Percentiles rank a stretch among this genome's conserved stretches.
These are phyloP conservation scores for Drosophila mauritiana DNA, from an alignment of 1,140 invertebrate species.

Conservation along the genomic window DNA sequence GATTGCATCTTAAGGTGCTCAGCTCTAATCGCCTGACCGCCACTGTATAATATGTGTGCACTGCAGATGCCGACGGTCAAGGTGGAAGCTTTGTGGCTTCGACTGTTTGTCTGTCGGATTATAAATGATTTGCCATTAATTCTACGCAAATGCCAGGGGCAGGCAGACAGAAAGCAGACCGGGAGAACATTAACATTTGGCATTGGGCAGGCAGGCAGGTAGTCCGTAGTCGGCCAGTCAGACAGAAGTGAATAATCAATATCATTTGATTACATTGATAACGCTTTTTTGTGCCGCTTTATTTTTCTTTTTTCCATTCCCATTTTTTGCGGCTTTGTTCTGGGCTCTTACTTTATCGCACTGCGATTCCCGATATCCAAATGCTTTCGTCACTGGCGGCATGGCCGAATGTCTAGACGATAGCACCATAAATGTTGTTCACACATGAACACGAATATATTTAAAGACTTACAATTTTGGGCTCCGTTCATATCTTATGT, in stretches of 20 bases:
- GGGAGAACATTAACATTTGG: conserved; percentile 40
- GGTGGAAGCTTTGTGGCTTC: conserved; percentile 68
- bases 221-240: conserved; percentile 15
- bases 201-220: conserved; percentile 27
- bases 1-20: not conserved
- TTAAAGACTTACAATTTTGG: no score
- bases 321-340: conserved; percentile 9
- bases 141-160: conserved; percentile 51
- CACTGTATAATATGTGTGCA: not conserved
- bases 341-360: conserved; percentile 29
- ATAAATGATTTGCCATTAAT: conserved; percentile 74
- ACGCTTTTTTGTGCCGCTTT: conserved; percentile 29
- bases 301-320: conserved; percentile 12
- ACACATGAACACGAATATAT: no score
- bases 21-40: not conserved
- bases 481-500: no score
- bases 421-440: conserved; percentile 45
- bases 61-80: conserved; percentile 32
- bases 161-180: conserved; percentile 20
- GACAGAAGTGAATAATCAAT: conserved; percentile 53
- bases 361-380: conserved; percentile 43
- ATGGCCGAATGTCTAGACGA: conserved; percentile 49
- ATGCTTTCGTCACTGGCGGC: conserved; percentile 46
- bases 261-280: conserved; percentile 54
- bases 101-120: conserved; percentile 67